These are phyloP conservation scores for Anas acuta DNA, from an alignment of 2,797 vertebrate genomes.

Conservation along the genomic window DNA sequence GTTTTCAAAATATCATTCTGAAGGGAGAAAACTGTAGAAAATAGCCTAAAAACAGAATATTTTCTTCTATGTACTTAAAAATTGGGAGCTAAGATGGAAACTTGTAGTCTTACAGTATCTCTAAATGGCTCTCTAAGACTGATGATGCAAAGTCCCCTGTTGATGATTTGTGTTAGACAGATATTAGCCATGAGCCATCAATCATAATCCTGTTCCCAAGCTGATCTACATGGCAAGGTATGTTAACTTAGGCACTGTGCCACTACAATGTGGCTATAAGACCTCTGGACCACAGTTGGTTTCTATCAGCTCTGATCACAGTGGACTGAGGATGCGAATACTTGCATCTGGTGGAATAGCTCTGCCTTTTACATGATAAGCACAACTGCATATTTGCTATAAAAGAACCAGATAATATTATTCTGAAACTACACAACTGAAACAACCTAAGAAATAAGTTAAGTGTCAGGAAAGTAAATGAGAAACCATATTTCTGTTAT, in stretches of 20 bases:
- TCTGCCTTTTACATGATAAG: background rate
- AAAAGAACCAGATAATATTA: background rate
- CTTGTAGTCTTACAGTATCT: background rate
- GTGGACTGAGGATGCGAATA: background rate
- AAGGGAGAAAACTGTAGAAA: background rate
- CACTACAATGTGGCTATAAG: background rate
- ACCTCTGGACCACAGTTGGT: background rate
- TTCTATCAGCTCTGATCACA: background rate
- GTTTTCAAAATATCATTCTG: background rate
- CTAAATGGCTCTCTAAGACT: background rate
- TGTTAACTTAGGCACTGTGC: background rate
- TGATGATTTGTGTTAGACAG: background rate
- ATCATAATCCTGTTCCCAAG: background rate
- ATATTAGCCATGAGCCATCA: background rate
- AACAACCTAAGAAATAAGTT: background rate
- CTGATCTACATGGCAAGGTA: background rate
- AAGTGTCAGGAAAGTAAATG: background rate
- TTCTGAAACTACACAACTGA: background rate
- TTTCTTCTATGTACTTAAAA: background rate
- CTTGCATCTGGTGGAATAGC: background rate
- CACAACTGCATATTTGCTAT: background rate
- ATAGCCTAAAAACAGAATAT: background rate
- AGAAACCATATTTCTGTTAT: background rate
- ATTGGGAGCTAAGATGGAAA: background rate
- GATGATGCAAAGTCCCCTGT: background rate